Conservation (phyloP, 2,888 invertebrate genomes). For the Corythucha ciliata region DNA sequence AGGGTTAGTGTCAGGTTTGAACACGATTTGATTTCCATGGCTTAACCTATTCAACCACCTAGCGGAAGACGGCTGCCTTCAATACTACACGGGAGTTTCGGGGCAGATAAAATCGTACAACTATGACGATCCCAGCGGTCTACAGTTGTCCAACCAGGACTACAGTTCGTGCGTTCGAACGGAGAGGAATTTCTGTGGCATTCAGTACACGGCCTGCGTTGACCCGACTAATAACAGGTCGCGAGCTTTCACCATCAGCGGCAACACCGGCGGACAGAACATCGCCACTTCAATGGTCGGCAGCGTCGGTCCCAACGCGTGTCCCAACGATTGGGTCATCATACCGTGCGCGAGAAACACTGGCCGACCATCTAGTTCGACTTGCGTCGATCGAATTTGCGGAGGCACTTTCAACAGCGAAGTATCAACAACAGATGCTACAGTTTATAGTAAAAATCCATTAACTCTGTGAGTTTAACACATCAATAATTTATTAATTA, state of each 20-base stretch:
- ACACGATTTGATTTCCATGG: too few relatives aligned
- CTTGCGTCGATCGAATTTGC: slow-evolving; percentile 71
- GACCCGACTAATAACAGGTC: slow-evolving; percentile 63
- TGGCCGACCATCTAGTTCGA: slow-evolving; percentile 46
- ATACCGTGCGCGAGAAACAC: slow-evolving; percentile 68
- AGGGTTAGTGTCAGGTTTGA: slow-evolving; percentile 46
- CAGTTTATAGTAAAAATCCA: slow-evolving; percentile 57
- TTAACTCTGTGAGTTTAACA: not conserved
- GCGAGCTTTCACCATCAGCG: slow-evolving; percentile 65
- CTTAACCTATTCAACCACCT: too few relatives aligned
- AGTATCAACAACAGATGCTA: slow-evolving; percentile 55
- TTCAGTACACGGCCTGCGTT: slow-evolving; percentile 68
- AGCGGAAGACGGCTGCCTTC: slow-evolving; percentile 70
- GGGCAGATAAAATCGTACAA: slow-evolving; percentile 77
- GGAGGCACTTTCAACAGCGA: slow-evolving; percentile 72
- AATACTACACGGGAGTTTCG: slow-evolving; percentile 68
- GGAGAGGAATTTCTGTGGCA: slow-evolving; percentile 78
- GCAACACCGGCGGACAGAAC: slow-evolving; percentile 60
- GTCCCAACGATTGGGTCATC: slow-evolving; percentile 68
- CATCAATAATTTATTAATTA: not conserved
- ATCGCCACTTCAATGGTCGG: slow-evolving; percentile 58
- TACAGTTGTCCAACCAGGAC: slow-evolving; percentile 79
- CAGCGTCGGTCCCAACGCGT: slow-evolving; percentile 55
- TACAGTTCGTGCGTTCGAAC: slow-evolving; percentile 77
- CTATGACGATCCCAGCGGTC: slow-evolving; percentile 63